phyloP scores from a whole-genome alignment of 2,113 vertebrate genomes.

The Syngnathus scovelli region DNA sequence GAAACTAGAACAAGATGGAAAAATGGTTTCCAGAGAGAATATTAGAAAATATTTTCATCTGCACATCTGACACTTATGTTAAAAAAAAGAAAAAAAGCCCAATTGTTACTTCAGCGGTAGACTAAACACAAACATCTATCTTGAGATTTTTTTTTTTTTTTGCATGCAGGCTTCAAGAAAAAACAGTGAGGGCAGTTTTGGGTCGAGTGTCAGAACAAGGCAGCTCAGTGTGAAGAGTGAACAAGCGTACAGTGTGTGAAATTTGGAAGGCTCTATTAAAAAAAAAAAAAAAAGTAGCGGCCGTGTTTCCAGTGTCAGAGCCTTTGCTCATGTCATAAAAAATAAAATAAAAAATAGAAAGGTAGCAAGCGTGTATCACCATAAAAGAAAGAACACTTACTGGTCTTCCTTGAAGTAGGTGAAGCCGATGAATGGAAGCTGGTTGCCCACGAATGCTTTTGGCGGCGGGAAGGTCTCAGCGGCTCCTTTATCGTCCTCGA shows the following conservation, averaged over 20 bases:
- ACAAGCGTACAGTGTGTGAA: slow-evolving; percentile 54
- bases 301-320: slow-evolving; percentile 11
- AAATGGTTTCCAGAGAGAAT: background rate
- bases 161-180: background rate
- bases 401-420: slow-evolving; percentile 94
- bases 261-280: slow-evolving; percentile 19
- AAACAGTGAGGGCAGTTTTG: slow-evolving; percentile 1
- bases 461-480: slow-evolving; percentile 91
- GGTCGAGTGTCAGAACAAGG: slow-evolving; percentile 50
- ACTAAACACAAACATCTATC: background rate
- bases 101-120: background rate
- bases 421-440: slow-evolving; percentile 95
- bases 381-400: slow-evolving; percentile 68
- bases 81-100: background rate
- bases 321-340: background rate
- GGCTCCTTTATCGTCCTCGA: slow-evolving; percentile 87
- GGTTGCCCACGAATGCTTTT: slow-evolving; percentile 94
- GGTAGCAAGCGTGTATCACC: background rate
- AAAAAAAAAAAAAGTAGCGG: slow-evolving; percentile 13
- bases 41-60: background rate
- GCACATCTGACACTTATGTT: background rate
- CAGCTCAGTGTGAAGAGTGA: slow-evolving; percentile 46
- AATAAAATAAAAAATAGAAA: background rate
- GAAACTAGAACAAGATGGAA: slow-evolving; percentile 10
- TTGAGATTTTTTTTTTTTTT: background rate